Base-by-base conservation (phyloP, 2,113 vertebrate species). In the Corythaixoides concolor region DNA sequence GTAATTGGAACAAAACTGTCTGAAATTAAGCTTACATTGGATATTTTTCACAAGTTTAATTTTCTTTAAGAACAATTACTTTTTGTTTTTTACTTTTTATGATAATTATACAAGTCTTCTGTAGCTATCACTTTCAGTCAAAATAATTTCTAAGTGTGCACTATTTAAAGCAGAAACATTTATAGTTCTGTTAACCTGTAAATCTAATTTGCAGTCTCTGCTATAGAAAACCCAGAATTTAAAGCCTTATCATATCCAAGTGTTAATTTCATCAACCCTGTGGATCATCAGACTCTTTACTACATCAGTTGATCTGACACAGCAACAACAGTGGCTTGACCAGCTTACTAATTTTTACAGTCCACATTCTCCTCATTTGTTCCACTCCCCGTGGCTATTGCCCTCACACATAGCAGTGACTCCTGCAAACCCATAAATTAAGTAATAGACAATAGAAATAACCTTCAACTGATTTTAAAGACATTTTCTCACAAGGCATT, bases 1-100 rank as follows among this genome's bases (percentile, higher is more conserved):
- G 72, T 92, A 95, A 88, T 77, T 90, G 39, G 70, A 95, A 88
- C 4, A 66, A 94, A 91, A 83, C 74, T 76, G 37, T 41, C 41
- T 91, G 67, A 96, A 89, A 88, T 85, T 69, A 77, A 55, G 47
- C 4, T 85, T 79, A 77, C 0, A 0, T 33, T 70, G 32, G 63
- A 24, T 76, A 76, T 80, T 90, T 55, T 93, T 88, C 41, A 83
- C 17, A 88, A 85, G 45, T 85, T 66, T 84, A 15, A 62, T 45
- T 88, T 75, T 24, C 6, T 78, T 83, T 76, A 85, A 91, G 55
- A 89, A 88, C 45, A 88, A 52, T 82, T 64, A 37, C 14, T 4
- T 62, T 77, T 70, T 64, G 62, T 73, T 95, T 66, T 33, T n/a
- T n/a, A 39, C 6, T 56, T 75, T 85, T 67, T 35, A 76, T 56